phyloP scores from a whole-genome alignment of 1,140 invertebrate species.

The Lordiphosa mommai region DNA sequence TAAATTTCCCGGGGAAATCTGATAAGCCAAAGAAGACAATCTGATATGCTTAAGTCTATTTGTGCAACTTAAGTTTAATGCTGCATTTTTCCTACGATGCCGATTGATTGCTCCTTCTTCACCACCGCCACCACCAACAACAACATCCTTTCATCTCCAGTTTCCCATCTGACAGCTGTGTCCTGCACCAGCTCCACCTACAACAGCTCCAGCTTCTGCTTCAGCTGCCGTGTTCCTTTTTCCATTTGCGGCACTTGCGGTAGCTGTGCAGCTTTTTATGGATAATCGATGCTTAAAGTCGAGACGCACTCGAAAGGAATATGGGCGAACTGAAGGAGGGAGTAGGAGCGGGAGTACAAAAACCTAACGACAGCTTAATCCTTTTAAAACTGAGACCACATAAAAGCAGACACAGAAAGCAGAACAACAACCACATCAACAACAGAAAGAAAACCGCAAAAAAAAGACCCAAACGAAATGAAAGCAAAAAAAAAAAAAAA shows the following conservation, averaged over 20 bases:
- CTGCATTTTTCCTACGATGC: background rate
- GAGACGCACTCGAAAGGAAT: constrained; percentile 39
- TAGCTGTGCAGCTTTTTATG: constrained; percentile 26
- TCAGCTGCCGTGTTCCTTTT: background rate
- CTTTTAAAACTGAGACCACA: constrained; percentile 56
- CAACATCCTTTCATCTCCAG: background rate
- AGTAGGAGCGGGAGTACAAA: constrained; percentile 24
- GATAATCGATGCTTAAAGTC: constrained; percentile 43
- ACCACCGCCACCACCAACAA: background rate
- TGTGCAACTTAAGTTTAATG: background rate
- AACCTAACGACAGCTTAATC: constrained; percentile 60
- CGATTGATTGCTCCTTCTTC: constrained; percentile 5
- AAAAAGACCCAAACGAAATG: constrained; percentile 2
- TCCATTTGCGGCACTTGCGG: background rate
- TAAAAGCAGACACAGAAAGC: constrained; percentile 38
- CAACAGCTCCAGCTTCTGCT: no score
- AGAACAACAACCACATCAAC: constrained; percentile 20
- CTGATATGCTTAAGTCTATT: constrained; percentile 6
- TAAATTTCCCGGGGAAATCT: no score
- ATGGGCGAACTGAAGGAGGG: background rate
- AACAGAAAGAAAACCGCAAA: constrained; percentile 13
- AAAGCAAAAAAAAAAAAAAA: background rate
- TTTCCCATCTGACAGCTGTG: background rate
- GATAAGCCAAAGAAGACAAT: background rate
- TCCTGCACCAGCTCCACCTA: no score